These are phyloP conservation scores for Kryphioiulus occultus DNA, from an alignment of 2,888 invertebrate genomes.

Conservation along the genomic window DNA sequence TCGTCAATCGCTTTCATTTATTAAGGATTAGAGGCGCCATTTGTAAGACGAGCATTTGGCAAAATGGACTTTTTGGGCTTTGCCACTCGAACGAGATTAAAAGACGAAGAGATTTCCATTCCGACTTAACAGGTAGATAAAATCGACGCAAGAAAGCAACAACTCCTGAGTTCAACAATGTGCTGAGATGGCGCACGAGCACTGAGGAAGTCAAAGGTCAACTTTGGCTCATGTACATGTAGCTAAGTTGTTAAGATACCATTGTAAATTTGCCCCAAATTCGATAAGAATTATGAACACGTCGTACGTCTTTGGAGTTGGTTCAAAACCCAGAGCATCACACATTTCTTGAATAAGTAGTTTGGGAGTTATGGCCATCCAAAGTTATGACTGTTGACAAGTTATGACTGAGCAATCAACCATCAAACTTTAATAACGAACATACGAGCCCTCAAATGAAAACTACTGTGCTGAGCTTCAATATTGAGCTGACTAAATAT, in stretches of 20 bases:
- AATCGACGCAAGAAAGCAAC: background rate
- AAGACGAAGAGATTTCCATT: background rate
- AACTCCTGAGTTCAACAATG: constrained; percentile 15
- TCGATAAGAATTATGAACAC: too few relatives aligned
- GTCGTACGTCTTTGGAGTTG: too few relatives aligned
- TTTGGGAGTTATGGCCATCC: too few relatives aligned
- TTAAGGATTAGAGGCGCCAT: background rate
- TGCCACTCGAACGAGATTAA: background rate
- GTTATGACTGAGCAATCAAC: too few relatives aligned
- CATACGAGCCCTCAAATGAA: too few relatives aligned
- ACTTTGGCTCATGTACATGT: background rate
- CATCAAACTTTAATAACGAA: too few relatives aligned
- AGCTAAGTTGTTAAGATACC: background rate
- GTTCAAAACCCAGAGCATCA: too few relatives aligned
- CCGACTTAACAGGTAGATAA: background rate
- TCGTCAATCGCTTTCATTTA: background rate
- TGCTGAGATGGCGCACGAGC: background rate
- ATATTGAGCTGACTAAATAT: too few relatives aligned
- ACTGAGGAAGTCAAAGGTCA: background rate
- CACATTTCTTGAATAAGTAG: too few relatives aligned
- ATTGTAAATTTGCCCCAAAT: background rate
- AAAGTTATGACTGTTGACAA: too few relatives aligned
- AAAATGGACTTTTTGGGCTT: background rate
- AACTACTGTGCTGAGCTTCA: too few relatives aligned
- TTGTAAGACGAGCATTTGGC: background rate